Base-by-base conservation (phyloP, 2,113 vertebrate genomes). In the Asarcornis scutulata region DNA sequence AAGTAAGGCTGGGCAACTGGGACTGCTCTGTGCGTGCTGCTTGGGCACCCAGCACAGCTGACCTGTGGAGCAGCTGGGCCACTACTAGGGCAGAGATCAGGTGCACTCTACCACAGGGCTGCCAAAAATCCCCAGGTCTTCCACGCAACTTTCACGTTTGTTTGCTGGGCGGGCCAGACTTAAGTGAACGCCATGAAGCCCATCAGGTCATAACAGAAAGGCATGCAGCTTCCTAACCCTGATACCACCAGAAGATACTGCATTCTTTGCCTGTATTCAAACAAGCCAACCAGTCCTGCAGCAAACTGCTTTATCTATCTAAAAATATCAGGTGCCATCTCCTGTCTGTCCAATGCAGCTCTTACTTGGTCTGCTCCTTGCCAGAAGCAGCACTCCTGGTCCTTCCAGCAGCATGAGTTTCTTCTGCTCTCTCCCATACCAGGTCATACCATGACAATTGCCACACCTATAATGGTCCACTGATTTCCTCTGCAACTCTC, bases 321-420 rank as follows among this genome's bases (percentile, higher is more conserved):
- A 74, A 48, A 75, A 94, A 77, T 55, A 21, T 71, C 8, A 40
- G 31, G 11, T 58, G 36, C 27, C 26, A 9, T 20, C 66, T 15
- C 21, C 50, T 68, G 25, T 46, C 58, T 69, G 34, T 25, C 44
- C 8, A 2, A 8, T 40, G 7, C 7, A 52, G 22, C 48, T 72
- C 67, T 59, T 55, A 22, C 17, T 69, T 18, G 55, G 40, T 83
- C 64, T 83, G 42, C 23, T 58, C 22, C 62, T 50, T 0, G 0
- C 0, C 0, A 10, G 15, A 14, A 63, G 77, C 31, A 76, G n/a
- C 1, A 0, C 9, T 76, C 31, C 48, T 59, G 42, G 6, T 73
- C 86, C 42, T 68, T 76, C 53, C 13, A 68, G 7, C 46, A 59
- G 26, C 36, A 44, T 0, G 0, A 76, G 38, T 80, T 73, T 63